Base-by-base conservation (phyloP, 2,113 vertebrate species). In the Empidonax alnorum region DNA sequence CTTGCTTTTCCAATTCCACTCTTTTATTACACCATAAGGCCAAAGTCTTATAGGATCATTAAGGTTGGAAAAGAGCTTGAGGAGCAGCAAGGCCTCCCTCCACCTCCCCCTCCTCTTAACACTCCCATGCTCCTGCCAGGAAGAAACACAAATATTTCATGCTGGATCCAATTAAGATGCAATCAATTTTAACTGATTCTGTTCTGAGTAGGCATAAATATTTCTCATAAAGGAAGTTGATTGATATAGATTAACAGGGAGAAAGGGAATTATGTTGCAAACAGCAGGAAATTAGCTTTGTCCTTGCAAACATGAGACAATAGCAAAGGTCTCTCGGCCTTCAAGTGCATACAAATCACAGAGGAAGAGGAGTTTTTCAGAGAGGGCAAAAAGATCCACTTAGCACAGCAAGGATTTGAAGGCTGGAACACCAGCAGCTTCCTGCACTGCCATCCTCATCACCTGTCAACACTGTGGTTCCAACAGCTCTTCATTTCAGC, bases 211-310 rank as follows among this genome's bases (percentile, higher is more conserved):
- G 55, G 72, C 88, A 95, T 90, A 94, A 94, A 89, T 94, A 92
- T 84, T 92, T 92, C 69, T 92, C 66, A 87, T 88, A 88, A 90
- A 94, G 85, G 71, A 90, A 93, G 68, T 71, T 69, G 93, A 95
- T 90, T 91, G 90, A 90, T 85, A 80, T 10, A 77, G 82, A 89
- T 89, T 87, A 88, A 91, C 39, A 55, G 2, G 2, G 24, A 94
- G 67, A 93, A 86, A 80, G 47, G 20, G 59, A 91, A 74, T 78
- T 91, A 55, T 80, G 22, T 77, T 52, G 71, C 5, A 4, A 90
- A 85, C 61, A 86, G 82, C 55, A 83, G 75, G 82, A 89, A 93
- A 93, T 78, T 69, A 82, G 73, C 59, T 87, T 66, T n/a, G 44
- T 59, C 68, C 82, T 90, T 85, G 67, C 59, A 92, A 93, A 20